Evolutionary conservation across 2,797 vertebrate genomes (phyloP), one percentile per base, ranked within the genome.

Genomic region (Lerista edwardsae): DNA sequence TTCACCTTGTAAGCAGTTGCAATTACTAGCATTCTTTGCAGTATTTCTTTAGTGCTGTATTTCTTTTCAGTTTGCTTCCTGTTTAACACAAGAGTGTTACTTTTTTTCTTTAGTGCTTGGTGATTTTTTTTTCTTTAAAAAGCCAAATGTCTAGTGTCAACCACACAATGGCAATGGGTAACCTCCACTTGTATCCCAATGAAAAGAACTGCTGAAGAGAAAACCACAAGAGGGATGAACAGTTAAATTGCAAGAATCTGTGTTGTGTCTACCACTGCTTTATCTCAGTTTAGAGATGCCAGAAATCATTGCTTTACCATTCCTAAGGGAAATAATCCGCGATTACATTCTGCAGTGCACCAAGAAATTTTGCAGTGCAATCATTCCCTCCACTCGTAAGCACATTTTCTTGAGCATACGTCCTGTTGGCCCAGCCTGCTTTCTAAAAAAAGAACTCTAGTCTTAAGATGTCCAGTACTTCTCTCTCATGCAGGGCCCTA

Each of bases 1-100:
- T 88, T 4, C 9, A 29, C 0, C n/a, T 75, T 90, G 75, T 85
- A 69, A 88, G 88, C 62, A 44, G 5, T 67, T 87, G 64, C 4
- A 69, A 1, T 34, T 83, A 41, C 34, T 55, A 83, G 69, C 64
- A 39, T 34, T 0, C 0, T 64, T 84, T 67, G 61, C 5, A 71
- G 15, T 19, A 62, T 1, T 69, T 74, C 74, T 39, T 31, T 11
- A 19, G 2, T 77, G 4, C 57, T 4, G 27, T 75, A 78, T 41
- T 86, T 3, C 74, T 55, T 51, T 51, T 51, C 44, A 47, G 44
- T 47, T 47, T 47, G 44, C 5, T 83, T 25, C 79, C 90, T 85
- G 57, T 44, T 90, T 80, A 84, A 5, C 2, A 36, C 10, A 62
- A n/a, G n/a, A n/a, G n/a, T n/a, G n/a, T n/a, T n/a, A n/a, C n/a